These are phyloP conservation scores for Tetropium fuscum DNA, from an alignment of 2,888 invertebrate genomes.

Conservation along the genomic window DNA sequence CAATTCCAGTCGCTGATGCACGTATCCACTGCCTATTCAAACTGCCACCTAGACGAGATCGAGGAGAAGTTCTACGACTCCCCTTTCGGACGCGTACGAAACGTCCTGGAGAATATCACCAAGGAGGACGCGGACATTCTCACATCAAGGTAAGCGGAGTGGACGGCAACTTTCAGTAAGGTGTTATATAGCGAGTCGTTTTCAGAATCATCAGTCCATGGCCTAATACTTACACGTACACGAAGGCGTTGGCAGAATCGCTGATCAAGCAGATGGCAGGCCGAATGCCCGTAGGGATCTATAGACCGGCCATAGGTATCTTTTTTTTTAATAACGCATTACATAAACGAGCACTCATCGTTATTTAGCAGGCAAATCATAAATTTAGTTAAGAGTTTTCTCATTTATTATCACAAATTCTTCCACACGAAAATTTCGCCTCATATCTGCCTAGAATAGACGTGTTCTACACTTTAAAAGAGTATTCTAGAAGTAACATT, in stretches of 20 bases:
- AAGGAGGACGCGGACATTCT: slow-evolving; percentile 50
- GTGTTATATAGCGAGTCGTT: slow-evolving; percentile 34
- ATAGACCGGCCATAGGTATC: slow-evolving; percentile 86
- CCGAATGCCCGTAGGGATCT: slow-evolving; percentile 79
- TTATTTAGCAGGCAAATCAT: too few species aligned
- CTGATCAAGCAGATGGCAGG: slow-evolving; percentile 71
- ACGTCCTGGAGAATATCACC: slow-evolving; percentile 63
- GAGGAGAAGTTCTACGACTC: slow-evolving; percentile 79
- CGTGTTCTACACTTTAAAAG: too few species aligned
- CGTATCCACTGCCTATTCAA: slow-evolving; percentile 86
- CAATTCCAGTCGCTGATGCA: slow-evolving; percentile 75
- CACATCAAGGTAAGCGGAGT: slow-evolving; percentile 66
- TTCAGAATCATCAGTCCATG: slow-evolving; percentile 73
- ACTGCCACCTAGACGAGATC: slow-evolving; percentile 74
- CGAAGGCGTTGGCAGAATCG: slow-evolving; percentile 86
- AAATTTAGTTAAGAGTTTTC: too few species aligned
- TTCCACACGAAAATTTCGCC: too few species aligned
- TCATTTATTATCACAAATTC: too few species aligned
- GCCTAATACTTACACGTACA: slow-evolving; percentile 90
- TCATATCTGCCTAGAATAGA: too few species aligned
- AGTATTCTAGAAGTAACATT: too few species aligned
- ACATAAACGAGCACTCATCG: too few species aligned
- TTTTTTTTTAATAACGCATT: too few species aligned
- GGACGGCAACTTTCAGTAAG: not conserved
- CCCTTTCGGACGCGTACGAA: slow-evolving; percentile 64